Base-by-base conservation (phyloP, 2,797 vertebrate genomes). In the Myotis vivesi region DNA sequence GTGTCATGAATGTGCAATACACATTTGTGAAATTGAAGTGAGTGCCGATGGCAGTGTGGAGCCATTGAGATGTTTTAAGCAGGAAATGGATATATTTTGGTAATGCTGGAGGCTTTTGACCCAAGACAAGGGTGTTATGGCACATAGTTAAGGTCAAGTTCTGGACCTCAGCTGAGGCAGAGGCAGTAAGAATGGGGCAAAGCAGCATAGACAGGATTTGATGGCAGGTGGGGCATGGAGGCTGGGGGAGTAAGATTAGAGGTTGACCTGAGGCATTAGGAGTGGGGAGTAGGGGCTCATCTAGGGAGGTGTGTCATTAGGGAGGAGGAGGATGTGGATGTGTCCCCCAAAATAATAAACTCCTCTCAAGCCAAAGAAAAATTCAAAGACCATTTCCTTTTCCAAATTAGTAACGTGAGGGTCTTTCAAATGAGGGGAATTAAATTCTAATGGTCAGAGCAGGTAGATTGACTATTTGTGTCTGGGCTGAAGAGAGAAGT, bases 41-140 rank as follows among this genome's bases (percentile, higher is more conserved):
- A 75, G 53, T 73, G 68, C 69, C 8, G 28, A 68, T 30, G 41
- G 75, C 62, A 80, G 10, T 1, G 51, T 51, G 36, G 73, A 79
- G 64, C 6, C 64, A 20, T 1, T 9, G n/a, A 69, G 69, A 76
- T 33, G 46, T 64, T 68, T 68, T 25, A 53, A 72, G 23, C 49
- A 76, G 53, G 46, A 72, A 91, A 82, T 17, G 19, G 22, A 10
- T 87, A 9, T 49, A 53, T 81, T 64, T 88, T 66, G 22, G 38
- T 79, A 33, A 49, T 22, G 41, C 71, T 79, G 25, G 44, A 57
- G 80, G 71, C 20, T 88, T 95, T 95, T 68, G 64, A 53, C 19
- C 30, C 9, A 73, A 77, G 68, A 80, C 13, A 36, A 36, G 76
- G 44, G 44, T 51, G n/a, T 71, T 69, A 28, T 22, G 36, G 53